Conservation (phyloP, 2,797 vertebrate species). For the Chrysolophus pictus region DNA sequence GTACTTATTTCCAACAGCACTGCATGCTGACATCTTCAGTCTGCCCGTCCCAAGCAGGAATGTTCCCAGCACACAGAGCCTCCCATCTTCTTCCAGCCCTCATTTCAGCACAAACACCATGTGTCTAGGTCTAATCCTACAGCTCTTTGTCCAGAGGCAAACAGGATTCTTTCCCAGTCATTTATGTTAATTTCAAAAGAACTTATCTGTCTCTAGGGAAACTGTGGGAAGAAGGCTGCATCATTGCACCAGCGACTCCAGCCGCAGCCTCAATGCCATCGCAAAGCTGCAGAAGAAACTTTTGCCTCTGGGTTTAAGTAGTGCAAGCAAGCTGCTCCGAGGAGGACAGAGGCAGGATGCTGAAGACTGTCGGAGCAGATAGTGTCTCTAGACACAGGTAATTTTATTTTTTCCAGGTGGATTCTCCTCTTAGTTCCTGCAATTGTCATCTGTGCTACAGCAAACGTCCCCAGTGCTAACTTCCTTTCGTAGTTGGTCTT, state of each 20-base stretch:
- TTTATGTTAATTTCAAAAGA: conserved; percentile 42
- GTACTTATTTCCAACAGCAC: neutral
- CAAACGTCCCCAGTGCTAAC: neutral
- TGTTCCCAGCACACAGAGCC: neutral
- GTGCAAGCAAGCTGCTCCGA: neutral
- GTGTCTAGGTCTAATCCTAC: conserved; percentile 26
- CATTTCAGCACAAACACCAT: neutral
- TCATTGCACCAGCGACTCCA: neutral
- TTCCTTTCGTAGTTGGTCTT: neutral
- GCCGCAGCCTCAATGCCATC: neutral
- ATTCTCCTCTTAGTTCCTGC: neutral
- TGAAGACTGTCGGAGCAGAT: neutral
- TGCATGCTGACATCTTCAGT: neutral
- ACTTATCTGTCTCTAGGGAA: conserved; percentile 37
- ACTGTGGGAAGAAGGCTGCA: conserved; percentile 39
- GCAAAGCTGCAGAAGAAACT: neutral
- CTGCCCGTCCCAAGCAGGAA: neutral
- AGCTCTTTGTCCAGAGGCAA: conserved; percentile 39
- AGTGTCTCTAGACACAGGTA: too few relatives aligned
- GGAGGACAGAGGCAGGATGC: neutral
- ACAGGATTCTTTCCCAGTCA: conserved; percentile 58
- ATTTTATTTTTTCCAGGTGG: neutral
- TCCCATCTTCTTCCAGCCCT: neutral
- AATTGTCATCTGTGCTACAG: neutral
- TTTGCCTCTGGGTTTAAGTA: neutral